These are phyloP conservation scores for Myiothlypis chrysogaster DNA, from an alignment of 2,797 vertebrate genomes.

Conservation along the genomic window DNA sequence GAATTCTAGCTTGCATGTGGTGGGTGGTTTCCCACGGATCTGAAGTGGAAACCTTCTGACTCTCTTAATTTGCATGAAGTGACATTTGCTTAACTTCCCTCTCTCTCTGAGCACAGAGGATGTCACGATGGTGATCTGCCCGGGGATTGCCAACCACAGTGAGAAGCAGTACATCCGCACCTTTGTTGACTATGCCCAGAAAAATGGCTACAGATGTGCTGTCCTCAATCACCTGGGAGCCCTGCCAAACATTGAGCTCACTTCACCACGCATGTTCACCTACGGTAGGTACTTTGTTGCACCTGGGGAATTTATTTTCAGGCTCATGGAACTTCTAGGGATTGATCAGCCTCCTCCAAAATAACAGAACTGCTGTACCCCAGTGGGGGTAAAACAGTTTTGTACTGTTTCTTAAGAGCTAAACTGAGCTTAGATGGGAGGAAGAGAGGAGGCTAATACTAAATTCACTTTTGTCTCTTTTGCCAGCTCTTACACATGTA, in stretches of 20 bases:
- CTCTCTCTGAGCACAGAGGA: conserved; percentile 78
- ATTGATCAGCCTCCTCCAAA: not conserved
- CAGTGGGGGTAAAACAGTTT: not conserved
- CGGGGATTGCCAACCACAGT: conserved; percentile 97
- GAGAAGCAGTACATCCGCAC: conserved; percentile 99
- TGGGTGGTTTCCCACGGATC: conserved; percentile 17
- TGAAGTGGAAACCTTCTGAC: not conserved
- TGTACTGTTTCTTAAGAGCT: not conserved
- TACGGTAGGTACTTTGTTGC: conserved; percentile 80
- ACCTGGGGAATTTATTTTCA: not conserved
- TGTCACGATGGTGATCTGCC: conserved; percentile 98
- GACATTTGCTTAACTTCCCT: conserved; percentile 48
- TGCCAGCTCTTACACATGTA: not conserved
- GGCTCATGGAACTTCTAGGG: not conserved
- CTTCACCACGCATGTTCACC: conserved; percentile 97
- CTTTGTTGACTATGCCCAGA: conserved; percentile 95
- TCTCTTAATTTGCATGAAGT: conserved; percentile 28
- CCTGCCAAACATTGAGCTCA: conserved; percentile 94
- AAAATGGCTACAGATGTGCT: conserved; percentile 93
- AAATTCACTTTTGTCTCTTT: not conserved
- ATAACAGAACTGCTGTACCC: not conserved
- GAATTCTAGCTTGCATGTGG: not conserved
- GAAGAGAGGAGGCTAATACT: not conserved
- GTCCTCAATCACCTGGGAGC: conserved; percentile 97
- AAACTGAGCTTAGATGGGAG: not conserved